Percentiles rank a stretch among this genome's conserved stretches.
Evolutionary conservation across 1,140 invertebrate species (phyloP).

Genomic region (Meloidogyne hapla): DNA sequence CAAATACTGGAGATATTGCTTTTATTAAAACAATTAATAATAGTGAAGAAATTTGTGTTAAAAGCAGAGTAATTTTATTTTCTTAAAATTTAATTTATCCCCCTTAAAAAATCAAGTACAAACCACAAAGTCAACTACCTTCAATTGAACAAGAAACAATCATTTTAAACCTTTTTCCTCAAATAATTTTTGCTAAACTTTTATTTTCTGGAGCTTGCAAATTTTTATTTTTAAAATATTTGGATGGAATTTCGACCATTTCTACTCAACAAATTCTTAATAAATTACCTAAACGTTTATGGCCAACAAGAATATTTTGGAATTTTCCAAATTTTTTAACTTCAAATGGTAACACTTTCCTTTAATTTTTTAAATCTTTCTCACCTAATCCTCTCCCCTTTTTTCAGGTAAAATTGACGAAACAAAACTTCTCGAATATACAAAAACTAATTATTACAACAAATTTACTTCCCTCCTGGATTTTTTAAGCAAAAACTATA

Average conservation of each 20-base stretch:
- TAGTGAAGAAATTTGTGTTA: slow-evolving; percentile 1
- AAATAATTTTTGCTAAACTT: slow-evolving; percentile 29
- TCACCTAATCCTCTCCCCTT: too few relatives aligned
- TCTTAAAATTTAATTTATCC: background rate
- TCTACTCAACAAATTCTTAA: background rate
- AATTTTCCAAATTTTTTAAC: background rate
- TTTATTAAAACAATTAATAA: background rate
- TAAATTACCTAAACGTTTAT: slow-evolving; percentile 23
- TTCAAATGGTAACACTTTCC: slow-evolving; percentile 1
- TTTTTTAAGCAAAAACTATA: slow-evolving; percentile 16
- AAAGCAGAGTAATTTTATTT: slow-evolving; percentile 8
- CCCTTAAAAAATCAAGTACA: slow-evolving; percentile 10
- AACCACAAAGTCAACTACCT: slow-evolving; percentile 30
- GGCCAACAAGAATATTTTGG: slow-evolving; percentile 31
- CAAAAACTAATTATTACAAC: background rate
- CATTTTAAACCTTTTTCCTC: slow-evolving; percentile 1
- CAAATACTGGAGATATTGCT: slow-evolving; percentile 21
- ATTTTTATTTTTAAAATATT: slow-evolving; percentile 26
- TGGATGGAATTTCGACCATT: background rate
- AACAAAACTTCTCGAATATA: background rate
- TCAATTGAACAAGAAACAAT: slow-evolving; percentile 20
- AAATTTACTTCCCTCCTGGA: slow-evolving; percentile 1
- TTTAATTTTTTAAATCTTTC: background rate
- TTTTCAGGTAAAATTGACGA: slow-evolving; percentile 24
- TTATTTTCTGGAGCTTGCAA: slow-evolving; percentile 9